Percentiles rank a stretch among this genome's conserved stretches.
Conservation (phyloP, 2,113 vertebrate genomes). For the Phycodurus eques region DNA sequence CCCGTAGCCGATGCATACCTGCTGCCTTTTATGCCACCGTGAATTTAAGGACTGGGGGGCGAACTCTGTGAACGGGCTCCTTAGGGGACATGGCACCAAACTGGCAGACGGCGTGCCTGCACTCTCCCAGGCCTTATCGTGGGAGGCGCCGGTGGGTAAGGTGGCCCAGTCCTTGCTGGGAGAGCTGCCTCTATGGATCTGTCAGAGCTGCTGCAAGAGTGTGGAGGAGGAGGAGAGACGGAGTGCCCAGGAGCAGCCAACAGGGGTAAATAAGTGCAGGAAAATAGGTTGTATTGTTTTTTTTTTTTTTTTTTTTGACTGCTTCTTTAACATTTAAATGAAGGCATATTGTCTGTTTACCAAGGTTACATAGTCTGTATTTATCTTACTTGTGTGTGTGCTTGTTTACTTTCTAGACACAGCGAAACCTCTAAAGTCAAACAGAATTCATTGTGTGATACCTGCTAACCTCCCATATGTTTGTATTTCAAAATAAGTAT, state of each 20-base stretch:
- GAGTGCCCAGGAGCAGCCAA: constrained; percentile 84
- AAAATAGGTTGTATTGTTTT: constrained; percentile 28
- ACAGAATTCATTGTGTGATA: not conserved
- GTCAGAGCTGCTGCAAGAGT: constrained; percentile 96
- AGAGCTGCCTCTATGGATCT: constrained; percentile 98
- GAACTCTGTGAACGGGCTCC: constrained; percentile 84
- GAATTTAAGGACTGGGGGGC: constrained; percentile 96
- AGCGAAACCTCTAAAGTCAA: not conserved
- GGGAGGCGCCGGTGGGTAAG: constrained; percentile 82
- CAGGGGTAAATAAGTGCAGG: constrained; percentile 75
- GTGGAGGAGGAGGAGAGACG: constrained; percentile 96
- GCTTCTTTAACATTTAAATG: not conserved
- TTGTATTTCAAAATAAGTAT: not conserved
- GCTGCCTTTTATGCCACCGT: constrained; percentile 95
- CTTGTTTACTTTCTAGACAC: not conserved
- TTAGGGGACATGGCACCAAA: constrained; percentile 76
- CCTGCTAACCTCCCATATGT: not conserved
- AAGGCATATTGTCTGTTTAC: not conserved
- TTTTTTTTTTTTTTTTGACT: not conserved
- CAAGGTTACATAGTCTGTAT: not conserved
- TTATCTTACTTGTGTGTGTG: constrained; percentile 5
- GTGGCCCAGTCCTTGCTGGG: constrained; percentile 96
- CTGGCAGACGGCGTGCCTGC: constrained; percentile 84
- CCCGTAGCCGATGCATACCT: constrained; percentile 88
- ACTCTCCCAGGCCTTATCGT: constrained; percentile 90